Evolutionary conservation across 2,113 vertebrate genomes (phyloP), one percentile per base, ranked within the genome.

Genomic region (Poecilia latipinna): DNA sequence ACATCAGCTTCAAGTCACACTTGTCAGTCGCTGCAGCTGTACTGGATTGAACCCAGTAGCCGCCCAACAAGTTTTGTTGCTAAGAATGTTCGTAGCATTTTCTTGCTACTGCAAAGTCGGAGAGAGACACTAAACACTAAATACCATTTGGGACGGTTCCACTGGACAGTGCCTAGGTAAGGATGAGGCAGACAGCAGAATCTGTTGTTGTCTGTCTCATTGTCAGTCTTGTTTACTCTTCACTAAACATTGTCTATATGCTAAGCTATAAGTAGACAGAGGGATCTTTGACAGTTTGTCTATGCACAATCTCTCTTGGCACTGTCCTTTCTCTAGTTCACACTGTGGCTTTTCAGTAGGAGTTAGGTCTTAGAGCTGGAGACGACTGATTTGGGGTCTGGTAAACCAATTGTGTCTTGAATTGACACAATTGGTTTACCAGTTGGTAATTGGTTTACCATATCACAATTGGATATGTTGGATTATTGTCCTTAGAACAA

Each of bases 261-360:
- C 67, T 89, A 84, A 91, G 87, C 86, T 82, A 1, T 3, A 57
- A n/a, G n/a, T 6, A n/a, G 51, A 57, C 7, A n/a, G 24, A 57
- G 51, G 17, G 17, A 57, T 8, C 4, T 8, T 57, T 8, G 51
- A 5, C 17, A 0, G 17, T 48, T 48, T 57, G 24, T 57, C 51
- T 7, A 2, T n/a, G 51, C 51, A 24, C 22, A 10, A 57, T 6
- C 51, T 57, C 51, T 57, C 22, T 11, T 24, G 24, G 8, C 51
- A n/a, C 39, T 42, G 35, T 54, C 17, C 7, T 54, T 54, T 54
- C 51, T 54, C 22, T 22, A 24, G 51, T 54, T 54, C 17, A 54
- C 51, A 22, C 51, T 22, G 24, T 22, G 22, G 17, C 19, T 24
- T 54, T 54, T 24, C 17, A 8, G 22, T 44, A 44, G 13, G 13